Conservation (phyloP, 2,888 invertebrate species). For the Heliconius ethilla region DNA sequence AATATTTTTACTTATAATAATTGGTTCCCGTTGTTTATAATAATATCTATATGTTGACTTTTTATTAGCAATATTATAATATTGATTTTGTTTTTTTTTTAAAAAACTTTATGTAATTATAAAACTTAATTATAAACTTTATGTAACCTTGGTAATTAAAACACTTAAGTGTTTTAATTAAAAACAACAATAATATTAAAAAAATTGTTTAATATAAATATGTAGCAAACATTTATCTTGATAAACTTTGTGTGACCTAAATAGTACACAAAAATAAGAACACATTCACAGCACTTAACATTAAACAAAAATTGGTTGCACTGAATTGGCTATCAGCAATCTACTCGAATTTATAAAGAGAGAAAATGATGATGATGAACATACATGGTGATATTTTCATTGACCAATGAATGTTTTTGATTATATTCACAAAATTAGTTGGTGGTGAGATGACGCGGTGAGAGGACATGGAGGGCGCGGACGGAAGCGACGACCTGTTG, state of each 20-base stretch:
- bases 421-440: conserved; percentile 50
- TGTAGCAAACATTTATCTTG: too few relatives aligned
- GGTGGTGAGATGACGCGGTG: conserved; percentile 68
- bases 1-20: too few relatives aligned
- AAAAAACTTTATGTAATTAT: too few relatives aligned
- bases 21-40: too few relatives aligned
- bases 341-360: not conserved
- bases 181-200: too few relatives aligned
- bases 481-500: conserved; percentile 66
- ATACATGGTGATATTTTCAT: not conserved
- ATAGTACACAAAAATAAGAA: not conserved
- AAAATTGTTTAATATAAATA: too few relatives aligned
- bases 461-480: conserved; percentile 79
- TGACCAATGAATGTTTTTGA: not conserved
- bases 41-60: too few relatives aligned
- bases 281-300: not conserved
- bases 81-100: too few relatives aligned
- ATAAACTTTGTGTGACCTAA: not conserved
- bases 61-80: too few relatives aligned
- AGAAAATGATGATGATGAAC: not conserved
- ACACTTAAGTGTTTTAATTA: too few relatives aligned
- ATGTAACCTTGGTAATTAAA: too few relatives aligned
- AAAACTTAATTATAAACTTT: too few relatives aligned
- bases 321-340: not conserved
- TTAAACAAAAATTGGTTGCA: not conserved